phyloP scores from a whole-genome alignment of 1,140 invertebrate species.

The Thrips palmi region DNA sequence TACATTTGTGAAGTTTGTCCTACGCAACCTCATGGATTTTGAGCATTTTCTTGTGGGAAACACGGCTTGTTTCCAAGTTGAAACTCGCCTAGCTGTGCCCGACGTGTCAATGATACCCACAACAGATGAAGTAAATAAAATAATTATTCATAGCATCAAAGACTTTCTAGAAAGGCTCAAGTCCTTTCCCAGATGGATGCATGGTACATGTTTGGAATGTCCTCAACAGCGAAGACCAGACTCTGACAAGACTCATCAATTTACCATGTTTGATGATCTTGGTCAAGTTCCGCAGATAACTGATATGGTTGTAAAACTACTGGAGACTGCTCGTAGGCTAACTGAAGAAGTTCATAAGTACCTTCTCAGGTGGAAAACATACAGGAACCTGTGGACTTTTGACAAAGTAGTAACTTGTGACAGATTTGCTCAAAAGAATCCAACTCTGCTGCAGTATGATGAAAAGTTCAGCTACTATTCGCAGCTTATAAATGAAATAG shows the following conservation, averaged over 20 bases:
- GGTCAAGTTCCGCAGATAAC: conserved; percentile 41
- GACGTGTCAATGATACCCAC: conserved; percentile 56
- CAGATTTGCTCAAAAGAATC: conserved; percentile 50
- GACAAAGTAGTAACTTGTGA: conserved; percentile 57
- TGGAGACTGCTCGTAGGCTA: conserved; percentile 40
- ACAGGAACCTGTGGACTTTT: conserved; percentile 57
- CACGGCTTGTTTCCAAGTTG: conserved; percentile 54
- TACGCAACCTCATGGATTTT: conserved; percentile 51
- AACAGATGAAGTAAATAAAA: conserved; percentile 52
- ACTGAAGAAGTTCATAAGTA: conserved; percentile 40
- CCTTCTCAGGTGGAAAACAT: conserved; percentile 55
- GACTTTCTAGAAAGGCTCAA: conserved; percentile 48
- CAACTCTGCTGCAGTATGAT: conserved; percentile 55
- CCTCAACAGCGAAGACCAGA: conserved; percentile 34
- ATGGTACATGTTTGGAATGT: conserved; percentile 56
- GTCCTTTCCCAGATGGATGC: conserved; percentile 64
- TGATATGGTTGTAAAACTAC: conserved; percentile 41
- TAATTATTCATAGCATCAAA: conserved; percentile 35
- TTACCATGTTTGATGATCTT: conserved; percentile 61
- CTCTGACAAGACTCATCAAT: conserved; percentile 33
- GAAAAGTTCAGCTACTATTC: conserved; percentile 69
- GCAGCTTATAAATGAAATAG: conserved; percentile 49
- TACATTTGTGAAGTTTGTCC: conserved; percentile 34
- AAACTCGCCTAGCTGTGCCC: conserved; percentile 46
- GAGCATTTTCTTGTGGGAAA: conserved; percentile 35